These are phyloP conservation scores for Coleophora deauratella DNA, from an alignment of 2,888 invertebrate genomes.

Conservation along the genomic window DNA sequence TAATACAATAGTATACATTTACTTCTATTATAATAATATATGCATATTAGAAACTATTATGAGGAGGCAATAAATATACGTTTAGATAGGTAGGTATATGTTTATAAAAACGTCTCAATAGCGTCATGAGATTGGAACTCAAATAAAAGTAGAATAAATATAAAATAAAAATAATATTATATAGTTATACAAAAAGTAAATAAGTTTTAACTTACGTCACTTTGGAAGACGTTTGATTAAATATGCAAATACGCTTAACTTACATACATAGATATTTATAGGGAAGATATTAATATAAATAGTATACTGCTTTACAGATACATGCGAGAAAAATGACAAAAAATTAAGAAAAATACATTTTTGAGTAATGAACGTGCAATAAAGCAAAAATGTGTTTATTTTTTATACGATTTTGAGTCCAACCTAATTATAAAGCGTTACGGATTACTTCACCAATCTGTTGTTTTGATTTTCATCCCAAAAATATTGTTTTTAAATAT, in stretches of 20 bases:
- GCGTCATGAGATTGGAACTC: conserved; percentile 1
- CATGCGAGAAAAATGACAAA: conserved; percentile 17
- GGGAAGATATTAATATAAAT: too few species aligned
- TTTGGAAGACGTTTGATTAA: conserved; percentile 73
- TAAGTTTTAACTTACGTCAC: conserved; percentile 55
- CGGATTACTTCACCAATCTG: conserved; percentile 47
- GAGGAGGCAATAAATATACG: conserved; percentile 3
- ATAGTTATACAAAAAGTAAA: conserved; percentile 7
- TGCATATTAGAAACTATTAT: conserved; percentile 24
- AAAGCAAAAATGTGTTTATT: conserved; percentile 57
- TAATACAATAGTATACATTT: conserved; percentile 26
- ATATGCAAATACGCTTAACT: conserved; percentile 63
- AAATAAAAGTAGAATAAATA: conserved; percentile 16
- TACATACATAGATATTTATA: conserved; percentile 51
- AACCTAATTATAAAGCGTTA: conserved; percentile 73
- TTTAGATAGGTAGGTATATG: neutral
- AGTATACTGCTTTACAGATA: conserved; percentile 26
- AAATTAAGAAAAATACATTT: conserved; percentile 26
- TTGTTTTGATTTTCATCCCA: conserved; percentile 46
- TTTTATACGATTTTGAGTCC: conserved; percentile 44
- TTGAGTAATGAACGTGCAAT: conserved; percentile 36
- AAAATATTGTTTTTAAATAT: conserved; percentile 14
- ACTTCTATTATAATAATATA: conserved; percentile 29
- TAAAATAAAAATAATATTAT: conserved; percentile 18
- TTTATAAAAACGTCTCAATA: conserved; percentile 2